Evolutionary conservation across 2,113 vertebrate genomes (phyloP).

Genomic region (Lethenteron camtschaticum): DNA sequence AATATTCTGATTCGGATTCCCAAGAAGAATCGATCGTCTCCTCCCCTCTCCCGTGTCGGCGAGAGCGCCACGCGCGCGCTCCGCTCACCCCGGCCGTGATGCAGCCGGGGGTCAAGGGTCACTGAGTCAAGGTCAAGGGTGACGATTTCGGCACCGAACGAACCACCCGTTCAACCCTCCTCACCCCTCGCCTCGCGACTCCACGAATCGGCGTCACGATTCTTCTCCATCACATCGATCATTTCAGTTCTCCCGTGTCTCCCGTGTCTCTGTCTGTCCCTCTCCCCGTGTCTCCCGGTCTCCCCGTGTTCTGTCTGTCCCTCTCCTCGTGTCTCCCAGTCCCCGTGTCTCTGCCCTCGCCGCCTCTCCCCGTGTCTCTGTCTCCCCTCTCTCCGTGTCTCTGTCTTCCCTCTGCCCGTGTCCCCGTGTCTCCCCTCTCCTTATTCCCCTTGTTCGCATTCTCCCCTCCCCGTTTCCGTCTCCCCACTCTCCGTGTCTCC

Average conservation of each 20-base stretch:
- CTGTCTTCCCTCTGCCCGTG: background rate
- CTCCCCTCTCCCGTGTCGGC: too few species aligned
- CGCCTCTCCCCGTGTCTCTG: background rate
- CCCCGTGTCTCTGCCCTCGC: too few species aligned
- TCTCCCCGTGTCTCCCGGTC: background rate
- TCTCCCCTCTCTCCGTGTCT: background rate
- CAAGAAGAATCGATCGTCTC: too few species aligned
- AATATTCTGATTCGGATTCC: too few species aligned
- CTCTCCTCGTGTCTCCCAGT: background rate
- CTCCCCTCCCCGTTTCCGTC: background rate
- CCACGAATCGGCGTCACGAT: too few species aligned
- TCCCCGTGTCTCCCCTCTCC: background rate
- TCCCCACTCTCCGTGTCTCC: background rate
- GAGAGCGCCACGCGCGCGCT: too few species aligned
- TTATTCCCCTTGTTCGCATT: background rate
- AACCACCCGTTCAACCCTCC: too few species aligned
- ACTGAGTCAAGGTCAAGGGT: too few species aligned
- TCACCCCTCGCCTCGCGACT: too few species aligned
- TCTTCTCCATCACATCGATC: background rate
- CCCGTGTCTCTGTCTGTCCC: background rate
- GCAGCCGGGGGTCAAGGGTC: too few species aligned
- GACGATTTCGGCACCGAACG: too few species aligned
- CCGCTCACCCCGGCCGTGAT: too few species aligned
- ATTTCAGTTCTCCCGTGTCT: background rate
- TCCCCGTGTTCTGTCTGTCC: background rate